Percentiles rank a stretch among this genome's conserved stretches.
These are phyloP conservation scores for Phataginus tetradactyla DNA, from an alignment of 2,797 vertebrate species.

Conservation along the genomic window DNA sequence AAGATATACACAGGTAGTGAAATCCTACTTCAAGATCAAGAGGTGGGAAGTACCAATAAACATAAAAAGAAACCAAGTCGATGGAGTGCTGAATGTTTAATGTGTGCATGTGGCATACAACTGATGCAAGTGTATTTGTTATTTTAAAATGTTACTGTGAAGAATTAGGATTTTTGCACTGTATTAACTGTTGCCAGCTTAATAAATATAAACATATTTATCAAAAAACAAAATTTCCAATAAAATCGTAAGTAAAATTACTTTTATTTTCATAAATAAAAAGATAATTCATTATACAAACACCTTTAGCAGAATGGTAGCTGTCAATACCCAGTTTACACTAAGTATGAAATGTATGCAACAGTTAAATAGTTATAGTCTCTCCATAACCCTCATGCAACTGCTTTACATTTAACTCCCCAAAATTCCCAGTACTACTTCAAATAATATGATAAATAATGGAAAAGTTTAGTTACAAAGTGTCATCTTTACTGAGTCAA, in stretches of 20 bases:
- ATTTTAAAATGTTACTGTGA: conserved; percentile 57
- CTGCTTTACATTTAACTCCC: neutral
- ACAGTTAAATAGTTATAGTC: neutral
- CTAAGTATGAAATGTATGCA: neutral
- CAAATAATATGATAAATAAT: neutral
- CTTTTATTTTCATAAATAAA: conserved; percentile 76
- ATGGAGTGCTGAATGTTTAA: neutral
- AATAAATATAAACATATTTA: conserved; percentile 26
- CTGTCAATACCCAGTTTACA: neutral
- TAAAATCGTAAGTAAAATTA: conserved; percentile 54
- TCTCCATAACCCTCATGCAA: neutral
- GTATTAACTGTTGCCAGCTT: conserved; percentile 53
- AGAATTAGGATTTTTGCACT: conserved; percentile 43
- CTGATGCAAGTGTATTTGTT: neutral
- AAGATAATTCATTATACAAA: conserved; percentile 51
- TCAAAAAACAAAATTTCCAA: conserved; percentile 33
- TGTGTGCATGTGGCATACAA: conserved; percentile 29
- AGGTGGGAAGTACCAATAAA: conserved; percentile 28
- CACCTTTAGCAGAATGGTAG: neutral
- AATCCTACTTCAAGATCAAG: neutral
- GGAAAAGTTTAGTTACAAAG: neutral
- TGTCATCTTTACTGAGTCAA: neutral
- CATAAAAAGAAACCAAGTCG: neutral
- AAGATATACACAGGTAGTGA: neutral
- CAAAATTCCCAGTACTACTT: neutral